Evolutionary conservation across 2,113 vertebrate species (phyloP), one percentile per base, ranked within the genome.

Genomic region (Delphinus delphis): DNA sequence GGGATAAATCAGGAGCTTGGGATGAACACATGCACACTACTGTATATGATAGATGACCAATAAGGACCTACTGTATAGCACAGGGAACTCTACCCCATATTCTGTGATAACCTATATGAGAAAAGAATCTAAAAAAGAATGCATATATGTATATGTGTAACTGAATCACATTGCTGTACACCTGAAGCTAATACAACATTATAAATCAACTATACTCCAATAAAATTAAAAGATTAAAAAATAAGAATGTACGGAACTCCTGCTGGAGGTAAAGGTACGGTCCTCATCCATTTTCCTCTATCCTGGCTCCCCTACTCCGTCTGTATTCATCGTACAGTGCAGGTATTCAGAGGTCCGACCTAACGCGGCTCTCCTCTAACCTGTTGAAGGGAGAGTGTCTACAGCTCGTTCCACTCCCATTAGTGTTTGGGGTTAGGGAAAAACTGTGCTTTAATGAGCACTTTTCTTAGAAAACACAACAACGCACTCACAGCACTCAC

Each of bases 371-470:
- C 96, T 94, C 81, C 82, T 82, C 3, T 76, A 3, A 2, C 20
- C 23, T 95, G 36, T 70, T 70, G 93, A 58, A 93, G 41, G 79
- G 63, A 86, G 31, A 58, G 0, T 47, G 38, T 74, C 81, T 90
- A 67, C 10, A 53, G 12, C 92, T 95, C 92, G 96, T 74, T 82
- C 28, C 8, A 71, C 53, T 94, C 94, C 90, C 33, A 76, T 31
- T 25, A 92, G 65, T 38, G 50, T 36, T 81, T 71, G 47, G 53
- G 28, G n/a, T 92, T 84, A 95, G 94, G 0, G 0, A n/a, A 81
- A 96, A 63, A 90, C 17, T 38, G 60, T 25, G 1, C 88, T 94
- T 97, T 97, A 95, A 98, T 23, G 1, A 98, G 92, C n/a, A 95
- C 25, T n/a, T 93, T 96, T 70, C 5, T 4, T 67, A 81, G 23